Base-by-base conservation (phyloP, 1,140 invertebrate genomes). In the Daktulosphaira vitifoliae region DNA sequence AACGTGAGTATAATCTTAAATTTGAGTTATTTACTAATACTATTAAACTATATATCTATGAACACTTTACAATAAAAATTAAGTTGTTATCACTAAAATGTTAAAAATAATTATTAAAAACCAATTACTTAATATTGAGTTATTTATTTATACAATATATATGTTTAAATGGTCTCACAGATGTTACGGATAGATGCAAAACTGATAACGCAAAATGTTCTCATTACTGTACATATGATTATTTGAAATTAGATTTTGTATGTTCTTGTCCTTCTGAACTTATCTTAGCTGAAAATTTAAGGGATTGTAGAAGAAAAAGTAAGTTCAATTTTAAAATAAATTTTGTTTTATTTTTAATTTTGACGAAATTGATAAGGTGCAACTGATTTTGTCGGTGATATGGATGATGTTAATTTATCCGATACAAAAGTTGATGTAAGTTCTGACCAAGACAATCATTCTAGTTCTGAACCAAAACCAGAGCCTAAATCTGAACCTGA, bases 201-300 rank as follows among this genome's bases (percentile, higher is more conserved):
- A 79, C 82, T 44, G 79, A 84, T 68, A 88, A 87, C 70, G 81
- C 87, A 64, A 81, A 79, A 2, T 94, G 91, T 72, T 81, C 87
- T 65, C 81, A 89, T 73, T 76, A 79, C 8, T 94, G 91, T 73
- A 75, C 78, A 37, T 91, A 87, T 70, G 83, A 89, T 72, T 82
- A 84, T 68, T 23, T 16, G 42, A 73, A 71, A n/a, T 71, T 82
- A 26, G 77, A 82, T 65, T 88, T 88, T 68, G 72, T 73, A 3
- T 94, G 90, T 72, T 78, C 73, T 8, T 94, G 91, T 74, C 83
- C 83, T n/a, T 68, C 73, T 18, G 75, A 75, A 20, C 75, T 78
- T 69, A 66, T 71, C 2, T 71, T 84, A n/a, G 76, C 76, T 67
- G 66, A 67, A 8, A 74, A 75, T 68, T 74, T 73, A 16, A 80